Conservation (phyloP, 2,888 invertebrate species). For the Dryococelus australis region DNA sequence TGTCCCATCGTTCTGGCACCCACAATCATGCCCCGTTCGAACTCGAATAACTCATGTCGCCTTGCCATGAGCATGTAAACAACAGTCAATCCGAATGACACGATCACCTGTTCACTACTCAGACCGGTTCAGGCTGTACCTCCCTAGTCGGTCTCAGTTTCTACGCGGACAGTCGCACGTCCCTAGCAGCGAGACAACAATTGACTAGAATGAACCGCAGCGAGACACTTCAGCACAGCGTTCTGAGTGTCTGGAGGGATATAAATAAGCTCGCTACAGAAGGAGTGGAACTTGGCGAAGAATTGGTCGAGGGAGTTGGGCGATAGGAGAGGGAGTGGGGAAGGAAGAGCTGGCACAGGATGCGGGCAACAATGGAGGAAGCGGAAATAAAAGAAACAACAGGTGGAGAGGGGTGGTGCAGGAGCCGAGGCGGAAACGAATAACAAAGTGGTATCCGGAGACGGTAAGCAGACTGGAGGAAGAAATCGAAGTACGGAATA, state of each 20-base stretch:
- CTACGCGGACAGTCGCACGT: background rate
- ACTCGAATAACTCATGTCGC: too few relatives aligned
- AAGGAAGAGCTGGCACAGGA: too few relatives aligned
- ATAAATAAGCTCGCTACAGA: background rate
- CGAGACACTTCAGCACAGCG: background rate
- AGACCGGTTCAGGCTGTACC: too few relatives aligned
- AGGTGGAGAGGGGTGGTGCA: background rate
- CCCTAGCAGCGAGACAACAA: background rate
- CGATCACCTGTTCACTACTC: too few relatives aligned
- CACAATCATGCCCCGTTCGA: too few relatives aligned
- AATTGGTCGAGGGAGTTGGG: too few relatives aligned
- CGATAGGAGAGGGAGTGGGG: too few relatives aligned
- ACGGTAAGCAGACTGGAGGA: background rate
- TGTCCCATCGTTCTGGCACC: too few relatives aligned
- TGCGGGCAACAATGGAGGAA: background rate
- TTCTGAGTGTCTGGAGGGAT: background rate
- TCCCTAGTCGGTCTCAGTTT: background rate
- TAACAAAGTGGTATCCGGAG: background rate
- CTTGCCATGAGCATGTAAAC: too few relatives aligned
- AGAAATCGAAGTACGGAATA: too few relatives aligned
- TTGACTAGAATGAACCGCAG: background rate
- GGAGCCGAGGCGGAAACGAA: background rate
- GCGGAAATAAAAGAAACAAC: slow-evolving; percentile 1
- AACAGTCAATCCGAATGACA: too few relatives aligned
- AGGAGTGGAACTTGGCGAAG: background rate